A percentile compares a stretch with the other conserved stretches of the same genome.
Evolutionary conservation across 1,140 invertebrate genomes (phyloP).

Genomic region (Cataglyphis hispanica): DNA sequence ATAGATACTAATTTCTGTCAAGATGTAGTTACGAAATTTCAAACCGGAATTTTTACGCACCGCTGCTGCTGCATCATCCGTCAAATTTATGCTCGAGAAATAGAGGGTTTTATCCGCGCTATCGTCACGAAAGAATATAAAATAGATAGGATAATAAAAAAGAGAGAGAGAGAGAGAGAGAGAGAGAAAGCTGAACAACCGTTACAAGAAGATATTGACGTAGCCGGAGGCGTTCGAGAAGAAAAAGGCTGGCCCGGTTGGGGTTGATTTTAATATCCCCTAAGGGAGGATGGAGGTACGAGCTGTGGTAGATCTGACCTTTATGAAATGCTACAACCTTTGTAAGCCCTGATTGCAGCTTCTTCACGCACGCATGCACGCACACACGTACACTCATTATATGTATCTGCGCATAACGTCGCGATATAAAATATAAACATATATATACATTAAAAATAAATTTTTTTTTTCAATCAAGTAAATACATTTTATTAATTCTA

Average conservation of each 20-base stretch:
- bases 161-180: not conserved
- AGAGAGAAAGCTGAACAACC: not conserved
- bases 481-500: too few relatives aligned
- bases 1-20: not conserved
- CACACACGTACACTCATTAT: not conserved
- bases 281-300: conserved; percentile 63
- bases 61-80: not conserved
- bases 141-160: conserved; percentile 12
- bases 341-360: conserved; percentile 77
- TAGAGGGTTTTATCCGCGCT: not conserved
- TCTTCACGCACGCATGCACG: conserved; percentile 61
- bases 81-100: conserved; percentile 10
- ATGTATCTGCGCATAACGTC: not conserved
- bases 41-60: not conserved
- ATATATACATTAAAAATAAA: too few relatives aligned
- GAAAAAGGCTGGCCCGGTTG: conserved; percentile 54
- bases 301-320: conserved; percentile 76
- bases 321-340: conserved; percentile 83
- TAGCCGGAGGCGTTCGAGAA: conserved; percentile 14
- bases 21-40: not conserved
- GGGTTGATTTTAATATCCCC: conserved; percentile 81
- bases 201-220: conserved; percentile 40
- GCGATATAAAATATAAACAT: not conserved
- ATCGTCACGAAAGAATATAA: conserved; percentile 7
- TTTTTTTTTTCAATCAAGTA: too few relatives aligned